Evolutionary conservation across 2,113 vertebrate species (phyloP).

Genomic region (Chloropsis hardwickii): DNA sequence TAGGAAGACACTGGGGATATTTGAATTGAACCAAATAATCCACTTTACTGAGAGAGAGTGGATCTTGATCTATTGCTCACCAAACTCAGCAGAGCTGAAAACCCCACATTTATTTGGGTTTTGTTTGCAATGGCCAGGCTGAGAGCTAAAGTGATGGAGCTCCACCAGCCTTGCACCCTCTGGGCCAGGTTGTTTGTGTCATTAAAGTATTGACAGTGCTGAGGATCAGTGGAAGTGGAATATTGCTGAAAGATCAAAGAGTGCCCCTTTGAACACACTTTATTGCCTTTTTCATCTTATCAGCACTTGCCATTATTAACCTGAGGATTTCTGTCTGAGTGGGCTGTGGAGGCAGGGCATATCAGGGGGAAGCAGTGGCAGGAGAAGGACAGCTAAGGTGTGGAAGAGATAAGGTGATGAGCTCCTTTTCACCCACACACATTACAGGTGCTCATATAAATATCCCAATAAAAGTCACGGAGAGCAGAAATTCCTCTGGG

Average conservation of each 20-base stretch:
- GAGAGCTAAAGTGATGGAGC: background rate
- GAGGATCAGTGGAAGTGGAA: slow-evolving; percentile 30
- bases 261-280: slow-evolving; percentile 18
- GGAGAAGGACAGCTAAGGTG: background rate
- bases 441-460: background rate
- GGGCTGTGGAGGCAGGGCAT: background rate
- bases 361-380: background rate
- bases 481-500: background rate
- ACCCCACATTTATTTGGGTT: background rate
- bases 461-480: background rate
- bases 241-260: slow-evolving; percentile 53
- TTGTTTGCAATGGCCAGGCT: background rate
- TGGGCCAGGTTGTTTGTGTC: background rate
- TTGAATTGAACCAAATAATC: background rate
- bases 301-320: slow-evolving; percentile 58
- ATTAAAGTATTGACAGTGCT: background rate
- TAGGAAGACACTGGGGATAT: background rate
- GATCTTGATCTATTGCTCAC: background rate
- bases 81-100: background rate
- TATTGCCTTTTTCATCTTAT: slow-evolving; percentile 59
- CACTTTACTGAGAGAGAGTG: background rate
- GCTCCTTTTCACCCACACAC: background rate
- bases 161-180: background rate
- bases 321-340: slow-evolving; percentile 31
- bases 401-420: background rate